These are phyloP conservation scores for Brienomyrus brachyistius DNA, from an alignment of 2,113 vertebrate genomes.

Conservation along the genomic window DNA sequence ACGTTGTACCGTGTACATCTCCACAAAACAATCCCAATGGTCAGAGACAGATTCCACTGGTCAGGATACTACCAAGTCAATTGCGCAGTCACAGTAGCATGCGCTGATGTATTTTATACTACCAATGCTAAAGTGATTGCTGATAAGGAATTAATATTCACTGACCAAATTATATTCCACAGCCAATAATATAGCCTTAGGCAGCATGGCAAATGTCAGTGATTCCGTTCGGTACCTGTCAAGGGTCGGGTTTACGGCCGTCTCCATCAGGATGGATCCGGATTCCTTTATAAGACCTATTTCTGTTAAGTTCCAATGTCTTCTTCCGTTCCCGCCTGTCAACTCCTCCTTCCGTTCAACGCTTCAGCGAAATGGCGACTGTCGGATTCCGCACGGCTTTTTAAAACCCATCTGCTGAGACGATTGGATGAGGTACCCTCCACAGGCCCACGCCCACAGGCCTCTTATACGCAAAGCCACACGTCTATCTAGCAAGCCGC, in stretches of 20 bases:
- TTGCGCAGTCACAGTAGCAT: background rate
- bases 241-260: slow-evolving; percentile 60
- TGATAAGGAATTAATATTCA: background rate
- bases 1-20: background rate
- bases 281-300: slow-evolving; percentile 55
- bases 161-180: background rate
- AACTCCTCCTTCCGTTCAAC: slow-evolving; percentile 23
- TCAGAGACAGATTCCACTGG: background rate
- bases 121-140: background rate
- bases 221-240: slow-evolving; percentile 67
- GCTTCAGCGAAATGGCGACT: slow-evolving; percentile 67
- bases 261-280: slow-evolving; percentile 70
- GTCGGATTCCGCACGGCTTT: slow-evolving; percentile 48
- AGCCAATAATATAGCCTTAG: slow-evolving; percentile 41
- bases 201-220: slow-evolving; percentile 44
- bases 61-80: background rate
- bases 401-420: slow-evolving; percentile 44
- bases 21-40: background rate
- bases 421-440: slow-evolving; percentile 45
- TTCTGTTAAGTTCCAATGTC: slow-evolving; percentile 47
- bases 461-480: slow-evolving; percentile 30
- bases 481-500: slow-evolving; percentile 39
- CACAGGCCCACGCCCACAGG: slow-evolving; percentile 33
- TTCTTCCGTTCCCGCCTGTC: slow-evolving; percentile 37
- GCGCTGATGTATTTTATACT: background rate